These are phyloP conservation scores for Mustelus asterias DNA, from an alignment of 2,113 vertebrate genomes.

Conservation along the genomic window DNA sequence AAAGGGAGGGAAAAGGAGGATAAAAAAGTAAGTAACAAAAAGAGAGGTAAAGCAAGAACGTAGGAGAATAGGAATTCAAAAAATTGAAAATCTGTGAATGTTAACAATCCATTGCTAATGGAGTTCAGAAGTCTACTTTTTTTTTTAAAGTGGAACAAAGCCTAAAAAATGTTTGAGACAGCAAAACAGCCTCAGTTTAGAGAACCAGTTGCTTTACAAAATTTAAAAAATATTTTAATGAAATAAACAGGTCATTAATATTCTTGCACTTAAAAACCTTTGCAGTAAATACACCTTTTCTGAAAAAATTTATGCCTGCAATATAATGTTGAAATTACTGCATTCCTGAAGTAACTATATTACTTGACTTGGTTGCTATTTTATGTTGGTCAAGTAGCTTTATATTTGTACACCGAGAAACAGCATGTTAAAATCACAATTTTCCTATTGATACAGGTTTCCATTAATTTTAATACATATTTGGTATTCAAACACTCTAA, in stretches of 20 bases:
- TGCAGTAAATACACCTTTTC: background rate
- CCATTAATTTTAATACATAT: background rate
- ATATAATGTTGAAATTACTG: background rate
- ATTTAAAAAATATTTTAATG: background rate
- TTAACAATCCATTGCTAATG: background rate
- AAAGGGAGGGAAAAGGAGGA: background rate
- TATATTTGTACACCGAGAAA: background rate
- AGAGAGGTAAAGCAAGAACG: background rate
- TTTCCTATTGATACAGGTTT: background rate
- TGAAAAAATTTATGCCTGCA: background rate
- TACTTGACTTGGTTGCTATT: background rate
- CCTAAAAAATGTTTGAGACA: background rate
- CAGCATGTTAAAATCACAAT: background rate
- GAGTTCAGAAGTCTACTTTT: background rate
- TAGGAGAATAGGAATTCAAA: background rate
- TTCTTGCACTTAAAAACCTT: background rate
- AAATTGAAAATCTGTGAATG: background rate
- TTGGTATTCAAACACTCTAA: background rate
- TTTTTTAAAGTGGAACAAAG: background rate
- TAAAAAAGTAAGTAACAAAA: background rate
- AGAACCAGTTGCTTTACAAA: slow-evolving; percentile 2
- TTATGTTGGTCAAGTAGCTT: background rate
- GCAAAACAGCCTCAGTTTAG: background rate
- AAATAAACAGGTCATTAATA: background rate
- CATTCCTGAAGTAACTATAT: background rate